Evolutionary conservation across 2,888 invertebrate species (phyloP), one percentile per base, ranked within the genome.

Genomic region (Amphipoea lucens): DNA sequence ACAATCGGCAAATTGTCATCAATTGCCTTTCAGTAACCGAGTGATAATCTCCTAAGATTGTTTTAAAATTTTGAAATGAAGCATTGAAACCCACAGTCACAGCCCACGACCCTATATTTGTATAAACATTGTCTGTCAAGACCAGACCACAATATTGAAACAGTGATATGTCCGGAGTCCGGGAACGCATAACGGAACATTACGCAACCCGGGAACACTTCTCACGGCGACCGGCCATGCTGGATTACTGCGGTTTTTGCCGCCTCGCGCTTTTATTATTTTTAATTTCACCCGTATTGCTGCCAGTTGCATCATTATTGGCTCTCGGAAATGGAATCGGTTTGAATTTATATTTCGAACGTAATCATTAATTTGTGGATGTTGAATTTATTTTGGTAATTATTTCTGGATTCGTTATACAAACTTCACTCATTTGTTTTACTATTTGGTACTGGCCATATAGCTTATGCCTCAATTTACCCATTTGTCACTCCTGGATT

Each of bases 161-260:
- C 80, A 70, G 78, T 81, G 90, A 88, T 88, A 88, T 85, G 88
- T 89, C 90, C 88, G 85, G 84, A 88, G 86, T 88, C 89, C 90
- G 76, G 88, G 88, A 86, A 81, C 54, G 78, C 51, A 60, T 89
- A 88, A 88, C 90, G 88, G 89, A 71, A 79, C 73, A 66, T 82
- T 81, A 77, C 74, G 62, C 70, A 82, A 78, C 77, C 67, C 67
- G 65, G 82, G 83, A 70, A 77, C 74, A 54, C 77, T 89, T 88
- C 88, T 81, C 89, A 89, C 88, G 88, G 80, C 76, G 57, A 63
- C 75, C 68, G 62, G 72, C 68, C 78, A 78, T 69, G 66, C 71
- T 85, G 62, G 85, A 81, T 84, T 68, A 74, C 63, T 89, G 89
- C 75, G 88, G 89, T 89, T 88, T 83, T 86, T 86, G 66, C 67